Evolutionary conservation across 1,140 invertebrate species (phyloP).

Genomic region (Caenorhabditis inopinata): DNA sequence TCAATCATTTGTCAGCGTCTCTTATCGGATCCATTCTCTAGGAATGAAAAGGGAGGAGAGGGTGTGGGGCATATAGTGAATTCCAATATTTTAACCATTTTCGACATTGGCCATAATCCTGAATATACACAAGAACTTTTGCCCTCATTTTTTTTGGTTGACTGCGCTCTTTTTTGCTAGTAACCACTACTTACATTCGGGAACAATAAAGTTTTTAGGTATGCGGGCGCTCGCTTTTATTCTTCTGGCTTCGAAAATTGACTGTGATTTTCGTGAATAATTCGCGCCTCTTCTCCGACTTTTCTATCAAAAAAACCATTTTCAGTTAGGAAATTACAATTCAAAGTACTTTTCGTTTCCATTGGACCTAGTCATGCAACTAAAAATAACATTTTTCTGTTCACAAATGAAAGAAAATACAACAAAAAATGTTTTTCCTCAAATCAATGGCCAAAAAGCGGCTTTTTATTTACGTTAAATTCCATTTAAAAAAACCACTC

Average conservation of each 20-base stretch:
- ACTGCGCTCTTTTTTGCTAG: background rate
- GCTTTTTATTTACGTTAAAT: no score
- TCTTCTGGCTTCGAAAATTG: background rate
- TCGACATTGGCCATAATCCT: constrained; percentile 25
- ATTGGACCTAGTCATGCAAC: no score
- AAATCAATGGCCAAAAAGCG: no score
- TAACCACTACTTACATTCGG: constrained; percentile 3
- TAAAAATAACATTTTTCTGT: no score
- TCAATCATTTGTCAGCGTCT: constrained; percentile 20
- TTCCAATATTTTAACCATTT: constrained; percentile 19
- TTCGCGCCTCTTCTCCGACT: no score
- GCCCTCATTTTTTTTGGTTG: constrained; percentile 2
- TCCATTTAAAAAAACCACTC: no score
- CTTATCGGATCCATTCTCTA: constrained; percentile 22
- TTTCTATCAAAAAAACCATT: no score
- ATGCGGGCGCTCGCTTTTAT: background rate
- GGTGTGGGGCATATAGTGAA: background rate
- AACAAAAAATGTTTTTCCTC: no score
- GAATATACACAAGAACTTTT: constrained; percentile 14
- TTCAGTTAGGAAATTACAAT: background rate
- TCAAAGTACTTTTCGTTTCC: no score
- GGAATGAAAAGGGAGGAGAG: background rate
- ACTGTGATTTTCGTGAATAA: no score
- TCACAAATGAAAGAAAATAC: no score
- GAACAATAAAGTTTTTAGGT: constrained; percentile 1